Evolutionary conservation across 2,797 vertebrate genomes (phyloP).

Genomic region (Erithacus rubecula): DNA sequence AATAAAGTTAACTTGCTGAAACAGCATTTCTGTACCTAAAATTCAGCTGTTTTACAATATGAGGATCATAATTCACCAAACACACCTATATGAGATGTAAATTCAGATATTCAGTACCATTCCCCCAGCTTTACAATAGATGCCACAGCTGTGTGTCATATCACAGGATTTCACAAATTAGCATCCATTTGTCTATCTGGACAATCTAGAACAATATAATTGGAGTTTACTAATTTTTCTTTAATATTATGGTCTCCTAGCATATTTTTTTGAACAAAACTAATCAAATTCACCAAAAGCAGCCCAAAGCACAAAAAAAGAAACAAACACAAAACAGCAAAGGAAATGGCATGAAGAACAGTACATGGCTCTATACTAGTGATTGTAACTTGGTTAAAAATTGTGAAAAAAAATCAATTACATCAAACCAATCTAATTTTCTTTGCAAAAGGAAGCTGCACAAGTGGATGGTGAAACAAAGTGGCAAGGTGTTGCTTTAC

Average conservation of each 20-base stretch:
- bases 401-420: not conserved
- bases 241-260: not conserved
- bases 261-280: not conserved
- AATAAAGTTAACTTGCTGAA: not conserved
- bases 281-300: not conserved
- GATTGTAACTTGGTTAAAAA: not conserved
- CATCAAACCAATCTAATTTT: not conserved
- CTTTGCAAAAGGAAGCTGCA: not conserved
- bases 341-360: not conserved
- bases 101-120: not conserved
- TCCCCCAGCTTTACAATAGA: not conserved
- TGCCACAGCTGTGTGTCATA: not conserved
- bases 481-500: not conserved
- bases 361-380: not conserved
- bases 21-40: not conserved
- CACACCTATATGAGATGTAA: not conserved
- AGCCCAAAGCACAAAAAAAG: not conserved
- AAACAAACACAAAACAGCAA: not conserved
- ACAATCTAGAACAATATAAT: not conserved
- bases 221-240: not conserved
- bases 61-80: not conserved
- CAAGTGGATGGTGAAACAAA: not conserved
- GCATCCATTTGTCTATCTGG: not conserved
- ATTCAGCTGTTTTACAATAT: not conserved
- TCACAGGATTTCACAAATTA: not conserved